Evolutionary conservation across 2,797 vertebrate genomes (phyloP).

Genomic region (Malurus leucopterus): DNA sequence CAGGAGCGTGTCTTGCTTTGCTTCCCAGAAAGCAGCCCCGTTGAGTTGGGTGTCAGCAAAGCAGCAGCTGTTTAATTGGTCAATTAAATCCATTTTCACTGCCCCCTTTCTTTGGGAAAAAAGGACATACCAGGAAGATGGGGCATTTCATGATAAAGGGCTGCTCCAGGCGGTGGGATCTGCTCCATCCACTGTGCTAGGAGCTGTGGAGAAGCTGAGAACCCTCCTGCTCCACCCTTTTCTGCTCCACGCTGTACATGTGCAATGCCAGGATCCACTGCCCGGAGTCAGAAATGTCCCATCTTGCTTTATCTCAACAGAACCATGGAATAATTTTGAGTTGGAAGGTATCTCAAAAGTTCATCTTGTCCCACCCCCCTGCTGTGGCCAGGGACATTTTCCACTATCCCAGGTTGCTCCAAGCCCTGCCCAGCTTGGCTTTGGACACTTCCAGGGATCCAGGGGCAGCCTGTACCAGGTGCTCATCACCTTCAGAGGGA

Average conservation of each 20-base stretch:
- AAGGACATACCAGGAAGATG: neutral
- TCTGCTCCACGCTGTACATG: rapidly evolving
- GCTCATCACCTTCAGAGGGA: neutral
- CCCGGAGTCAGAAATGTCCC: neutral
- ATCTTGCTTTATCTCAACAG: neutral
- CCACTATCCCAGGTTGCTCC: neutral
- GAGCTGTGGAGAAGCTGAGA: neutral
- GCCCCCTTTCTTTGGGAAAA: neutral
- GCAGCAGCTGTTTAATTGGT: neutral
- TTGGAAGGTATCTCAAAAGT: neutral
- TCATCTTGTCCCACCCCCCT: rapidly evolving
- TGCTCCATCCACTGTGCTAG: neutral
- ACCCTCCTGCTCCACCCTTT: neutral
- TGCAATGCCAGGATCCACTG: rapidly evolving
- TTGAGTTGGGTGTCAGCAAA: neutral
- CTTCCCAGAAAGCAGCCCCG: neutral
- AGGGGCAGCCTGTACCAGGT: neutral
- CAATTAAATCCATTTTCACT: neutral
- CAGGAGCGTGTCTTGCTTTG: neutral
- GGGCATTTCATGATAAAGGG: rapidly evolving
- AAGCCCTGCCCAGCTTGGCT: rapidly evolving
- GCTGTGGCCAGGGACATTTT: neutral
- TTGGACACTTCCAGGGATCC: neutral
- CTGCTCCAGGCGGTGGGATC: neutral
- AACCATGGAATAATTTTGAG: neutral